Evolutionary conservation across 2,113 vertebrate genomes (phyloP), one percentile per base, ranked within the genome.

Genomic region (Scartelaos histophorus): DNA sequence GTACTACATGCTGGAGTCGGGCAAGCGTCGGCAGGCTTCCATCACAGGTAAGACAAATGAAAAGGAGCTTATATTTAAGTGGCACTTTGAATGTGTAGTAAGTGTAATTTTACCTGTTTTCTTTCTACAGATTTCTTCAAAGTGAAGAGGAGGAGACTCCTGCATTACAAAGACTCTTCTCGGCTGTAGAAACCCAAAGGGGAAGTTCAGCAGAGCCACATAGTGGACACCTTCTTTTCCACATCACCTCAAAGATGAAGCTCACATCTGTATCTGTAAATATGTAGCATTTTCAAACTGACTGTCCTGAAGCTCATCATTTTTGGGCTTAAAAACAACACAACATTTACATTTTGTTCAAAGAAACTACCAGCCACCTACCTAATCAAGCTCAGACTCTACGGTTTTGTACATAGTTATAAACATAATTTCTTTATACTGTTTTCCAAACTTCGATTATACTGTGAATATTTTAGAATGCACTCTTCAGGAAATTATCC

Each of bases 391-490:
- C 70, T 74, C 43, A 73, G 46, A 77, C 67, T 45, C 16, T 67
- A 79, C 38, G 2, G 75, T 60, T 82, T 60, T 85, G 17, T 76
- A 58, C 13, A 34, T 70, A 82, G 13, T 24, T 84, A 62, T 49
- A 78, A 54, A 68, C 75, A 58, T 60, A 57, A 5, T 69, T 79
- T 38, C 64, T 76, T 51, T 67, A 85, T 82, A 70, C 57, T 53
- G 81, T 85, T 84, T 79, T 81, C 82, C 54, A 80, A 70, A 71
- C 75, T 83, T 80, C 66, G 16, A 76, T 49, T 85, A 85, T 82
- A 92, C 91, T 94, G 93, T 94, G 93, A 93, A 93, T 80, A 79
- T 15, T 73, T 76, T 75, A 76, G 68, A 84, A 83, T 92, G 91
- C 88, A 91, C 91, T 93, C 79, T 80, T 74, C 49, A 51, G 49